A percentile compares a stretch with the other conserved stretches of the same genome.
These are phyloP conservation scores for Cirrhinus mrigala DNA, from an alignment of 2,797 vertebrate genomes.

Conservation along the genomic window DNA sequence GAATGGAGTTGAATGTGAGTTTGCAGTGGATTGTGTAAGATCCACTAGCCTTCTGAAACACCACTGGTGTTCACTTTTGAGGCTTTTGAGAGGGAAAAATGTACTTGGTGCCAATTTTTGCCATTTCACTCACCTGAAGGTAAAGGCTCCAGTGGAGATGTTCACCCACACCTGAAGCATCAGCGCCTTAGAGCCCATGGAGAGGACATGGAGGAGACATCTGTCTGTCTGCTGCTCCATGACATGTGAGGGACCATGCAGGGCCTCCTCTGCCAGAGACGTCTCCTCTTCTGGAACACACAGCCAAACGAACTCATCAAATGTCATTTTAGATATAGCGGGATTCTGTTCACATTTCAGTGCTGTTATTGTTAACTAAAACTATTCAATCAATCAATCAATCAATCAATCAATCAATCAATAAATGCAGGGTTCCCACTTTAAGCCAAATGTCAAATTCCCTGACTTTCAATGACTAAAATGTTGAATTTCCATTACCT, in stretches of 20 bases:
- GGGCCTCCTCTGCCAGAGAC: constrained; percentile 69
- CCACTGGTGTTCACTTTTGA: not conserved
- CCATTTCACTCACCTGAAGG: constrained; percentile 86
- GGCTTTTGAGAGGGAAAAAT: not conserved
- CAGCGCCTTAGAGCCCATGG: constrained; percentile 94
- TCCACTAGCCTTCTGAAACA: not conserved
- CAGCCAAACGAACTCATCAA: constrained; percentile 10
- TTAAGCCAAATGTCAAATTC: too few relatives aligned
- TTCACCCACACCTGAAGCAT: constrained; percentile 99
- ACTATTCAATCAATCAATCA: not conserved
- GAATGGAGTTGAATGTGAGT: not conserved
- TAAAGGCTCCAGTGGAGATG: constrained; percentile 83
- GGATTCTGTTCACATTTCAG: not conserved
- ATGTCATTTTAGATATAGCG: not conserved
- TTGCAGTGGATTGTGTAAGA: not conserved
- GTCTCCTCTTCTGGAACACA: constrained; percentile 79
- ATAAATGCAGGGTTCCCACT: too few relatives aligned
- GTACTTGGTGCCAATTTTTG: not conserved
- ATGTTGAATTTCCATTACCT: too few relatives aligned
- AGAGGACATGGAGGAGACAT: constrained; percentile 88
- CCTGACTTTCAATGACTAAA: too few relatives aligned
- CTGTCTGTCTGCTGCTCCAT: constrained; percentile 82
- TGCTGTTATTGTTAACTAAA: not conserved
- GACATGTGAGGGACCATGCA: constrained; percentile 62
- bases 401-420: too few relatives aligned